Evolutionary conservation across 1,140 invertebrate genomes (phyloP).

Genomic region (Hycleus cichorii): DNA sequence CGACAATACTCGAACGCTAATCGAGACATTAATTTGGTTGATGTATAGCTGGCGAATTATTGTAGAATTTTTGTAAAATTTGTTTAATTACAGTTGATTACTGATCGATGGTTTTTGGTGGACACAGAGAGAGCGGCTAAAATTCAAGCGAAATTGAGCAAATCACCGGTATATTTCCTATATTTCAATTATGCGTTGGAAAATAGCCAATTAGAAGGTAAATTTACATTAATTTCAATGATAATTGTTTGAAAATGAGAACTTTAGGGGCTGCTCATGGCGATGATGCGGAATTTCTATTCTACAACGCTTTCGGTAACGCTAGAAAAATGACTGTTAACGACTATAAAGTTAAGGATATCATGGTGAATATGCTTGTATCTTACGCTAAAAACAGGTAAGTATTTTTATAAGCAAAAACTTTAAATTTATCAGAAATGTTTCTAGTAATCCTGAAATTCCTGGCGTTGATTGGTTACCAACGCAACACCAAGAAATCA

Average conservation of each 20-base stretch:
- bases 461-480: not conserved
- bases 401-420: no score
- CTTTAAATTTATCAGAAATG: no score
- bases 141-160: conserved; percentile 45
- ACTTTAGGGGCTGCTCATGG: conserved; percentile 4
- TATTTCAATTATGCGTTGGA: conserved; percentile 42
- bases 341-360: conserved; percentile 2
- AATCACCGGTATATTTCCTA: conserved; percentile 51
- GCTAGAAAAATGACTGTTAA: not conserved
- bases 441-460: conserved; percentile 6
- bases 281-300: not conserved
- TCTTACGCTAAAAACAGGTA: conserved; percentile 10
- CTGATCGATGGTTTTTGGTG: conserved; percentile 50
- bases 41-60: not conserved
- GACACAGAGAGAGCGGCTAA: conserved; percentile 47
- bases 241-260: not conserved
- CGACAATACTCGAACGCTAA: not conserved
- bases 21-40: no score
- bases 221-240: not conserved
- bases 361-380: conserved; percentile 1
- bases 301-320: not conserved
- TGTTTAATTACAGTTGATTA: conserved; percentile 40
- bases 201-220: no score
- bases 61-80: not conserved
- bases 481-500: not conserved